phyloP scores from a whole-genome alignment of 2,888 invertebrate genomes.

The Lomographa bimaculata region DNA sequence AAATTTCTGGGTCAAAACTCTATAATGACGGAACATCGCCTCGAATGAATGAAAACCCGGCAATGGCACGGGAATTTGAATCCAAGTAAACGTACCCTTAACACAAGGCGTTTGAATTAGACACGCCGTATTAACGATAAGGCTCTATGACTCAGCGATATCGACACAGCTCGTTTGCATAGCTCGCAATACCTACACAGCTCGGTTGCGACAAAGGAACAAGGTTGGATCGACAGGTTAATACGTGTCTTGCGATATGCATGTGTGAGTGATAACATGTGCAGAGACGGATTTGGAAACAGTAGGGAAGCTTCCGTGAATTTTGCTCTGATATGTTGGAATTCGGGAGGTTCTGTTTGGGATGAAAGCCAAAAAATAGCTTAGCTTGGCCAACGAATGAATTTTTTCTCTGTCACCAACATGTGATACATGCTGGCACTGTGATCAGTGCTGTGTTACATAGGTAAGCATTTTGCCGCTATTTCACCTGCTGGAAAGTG shows the following conservation, averaged over 20 bases:
- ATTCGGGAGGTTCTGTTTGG: no score
- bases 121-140: constrained; percentile 14
- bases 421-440: no score
- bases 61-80: no score
- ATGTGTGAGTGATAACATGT: constrained; percentile 42
- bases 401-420: no score
- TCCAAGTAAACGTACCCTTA: background rate
- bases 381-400: no score
- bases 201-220: constrained; percentile 63
- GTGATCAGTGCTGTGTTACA: no score
- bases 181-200: constrained; percentile 59
- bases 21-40: no score
- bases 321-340: constrained; percentile 4
- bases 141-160: constrained; percentile 56
- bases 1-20: no score
- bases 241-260: constrained; percentile 55
- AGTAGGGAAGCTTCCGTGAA: background rate
- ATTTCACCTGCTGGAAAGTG: no score
- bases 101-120: constrained; percentile 14
- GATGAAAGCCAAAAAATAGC: no score
- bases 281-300: background rate
- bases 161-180: constrained; percentile 61
- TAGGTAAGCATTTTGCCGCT: no score
- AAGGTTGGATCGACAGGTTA: constrained; percentile 73
- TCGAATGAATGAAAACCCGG: no score